Evolutionary conservation across 2,113 vertebrate genomes (phyloP), one percentile per base, ranked within the genome.

Genomic region (Amblyornis subalaris): DNA sequence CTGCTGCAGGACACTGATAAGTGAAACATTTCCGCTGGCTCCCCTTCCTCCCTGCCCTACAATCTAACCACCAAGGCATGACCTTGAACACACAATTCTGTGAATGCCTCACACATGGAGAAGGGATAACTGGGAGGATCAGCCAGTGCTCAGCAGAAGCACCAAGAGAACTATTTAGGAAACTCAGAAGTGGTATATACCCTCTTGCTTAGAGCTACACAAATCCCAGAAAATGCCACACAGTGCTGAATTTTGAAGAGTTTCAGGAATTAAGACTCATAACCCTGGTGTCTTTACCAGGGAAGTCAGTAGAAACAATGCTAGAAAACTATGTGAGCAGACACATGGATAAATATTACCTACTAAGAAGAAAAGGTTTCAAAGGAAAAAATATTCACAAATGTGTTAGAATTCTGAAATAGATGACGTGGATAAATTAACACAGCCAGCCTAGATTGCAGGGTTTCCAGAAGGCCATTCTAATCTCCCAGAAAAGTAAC

Each of bases 321-420:
- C 44, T 12, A 48, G 35, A 54, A 44, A 82, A 64, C 19, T 24
- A 8, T 45, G 9, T 7, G 22, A 77, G 40, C 48, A 76, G 21
- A 44, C 38, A 50, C 6, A 4, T 7, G 10, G 45, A 23, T 38
- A 74, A 78, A 3, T 33, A 24, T 8, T 29, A 38, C 7, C 40
- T 64, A 18, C 0, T 51, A 18, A 7, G 35, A 38, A 88, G 21
- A 4, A 8, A 0, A 16, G 4, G 33, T 44, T 89, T 71, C 48
- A 91, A 53, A 47, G 45, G 44, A 36, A 85, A 69, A 85, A 13
- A 50, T 6, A 50, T 12, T 67, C 31, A 86, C 23, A 15, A 33
- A 13, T 3, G 14, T 9, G 6, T 16, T 35, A 7, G 55, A 53
- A 24, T 50, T 54, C 24, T 0, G 0, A 71, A 31, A 26, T 0